Conservation (phyloP, 2,113 vertebrate genomes). For the Gadus chalcogrammus region DNA sequence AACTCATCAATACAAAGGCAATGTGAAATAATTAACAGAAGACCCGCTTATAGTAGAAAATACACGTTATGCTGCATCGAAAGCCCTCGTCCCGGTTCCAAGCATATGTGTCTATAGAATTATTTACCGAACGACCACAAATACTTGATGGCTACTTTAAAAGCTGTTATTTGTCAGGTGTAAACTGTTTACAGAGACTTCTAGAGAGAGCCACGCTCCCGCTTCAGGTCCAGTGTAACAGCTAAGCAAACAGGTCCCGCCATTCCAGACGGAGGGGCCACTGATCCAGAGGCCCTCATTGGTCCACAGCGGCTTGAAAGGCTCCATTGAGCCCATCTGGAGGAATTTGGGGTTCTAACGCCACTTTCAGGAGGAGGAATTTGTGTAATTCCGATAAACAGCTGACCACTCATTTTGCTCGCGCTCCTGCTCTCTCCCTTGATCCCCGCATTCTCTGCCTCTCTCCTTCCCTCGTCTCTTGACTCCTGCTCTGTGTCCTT, state of each 20-base stretch:
- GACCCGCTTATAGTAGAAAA: no score
- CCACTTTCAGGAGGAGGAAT: slow-evolving; percentile 57
- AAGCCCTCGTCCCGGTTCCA: no score
- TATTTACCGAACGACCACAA: no score
- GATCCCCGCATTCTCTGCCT: background rate
- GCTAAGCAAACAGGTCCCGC: slow-evolving; percentile 70
- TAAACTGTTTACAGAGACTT: no score
- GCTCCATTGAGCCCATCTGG: slow-evolving; percentile 60
- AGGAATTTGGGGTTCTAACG: slow-evolving; percentile 62
- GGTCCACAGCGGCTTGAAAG: slow-evolving; percentile 61
- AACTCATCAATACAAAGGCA: no score
- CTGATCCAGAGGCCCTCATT: slow-evolving; percentile 52
- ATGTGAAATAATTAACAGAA: no score
- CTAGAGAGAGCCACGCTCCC: background rate
- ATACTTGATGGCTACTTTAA: no score
- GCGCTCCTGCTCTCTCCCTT: slow-evolving; percentile 19
- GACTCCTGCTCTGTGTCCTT: background rate
- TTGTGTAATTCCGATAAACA: slow-evolving; percentile 65
- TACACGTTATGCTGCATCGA: no score
- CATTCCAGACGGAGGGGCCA: slow-evolving; percentile 53
- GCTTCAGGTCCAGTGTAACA: slow-evolving; percentile 50
- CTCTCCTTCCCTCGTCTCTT: background rate
- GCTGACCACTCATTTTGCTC: slow-evolving; percentile 50
- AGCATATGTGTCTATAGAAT: no score
- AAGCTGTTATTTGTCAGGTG: no score